These are phyloP conservation scores for Andrena trimmerana DNA, from an alignment of 2,888 invertebrate species.

Conservation along the genomic window DNA sequence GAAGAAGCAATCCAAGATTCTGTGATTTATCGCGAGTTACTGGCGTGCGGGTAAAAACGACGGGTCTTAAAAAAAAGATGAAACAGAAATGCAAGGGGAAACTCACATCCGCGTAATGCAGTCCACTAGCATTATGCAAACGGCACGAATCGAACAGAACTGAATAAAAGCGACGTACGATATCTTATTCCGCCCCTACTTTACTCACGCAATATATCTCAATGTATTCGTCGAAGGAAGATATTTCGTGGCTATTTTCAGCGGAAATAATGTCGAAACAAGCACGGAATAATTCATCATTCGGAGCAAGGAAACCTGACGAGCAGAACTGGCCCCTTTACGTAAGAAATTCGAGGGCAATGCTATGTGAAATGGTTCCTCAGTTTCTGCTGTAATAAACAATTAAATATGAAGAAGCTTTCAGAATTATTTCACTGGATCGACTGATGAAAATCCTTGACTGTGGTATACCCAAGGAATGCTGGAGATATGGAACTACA, in stretches of 20 bases:
- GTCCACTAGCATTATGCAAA: slow-evolving; percentile 64
- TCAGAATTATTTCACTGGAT: background rate
- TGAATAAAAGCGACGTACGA: slow-evolving; percentile 64
- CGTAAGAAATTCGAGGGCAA: background rate
- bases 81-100: background rate
- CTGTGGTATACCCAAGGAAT: background rate
- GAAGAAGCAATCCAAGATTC: background rate
- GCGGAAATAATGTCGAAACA: slow-evolving; percentile 43
- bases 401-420: background rate
- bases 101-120: slow-evolving; percentile 47
- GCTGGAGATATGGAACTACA: background rate
- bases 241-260: slow-evolving; percentile 52
- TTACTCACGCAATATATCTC: slow-evolving; percentile 57
- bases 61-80: background rate
- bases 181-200: slow-evolving; percentile 54
- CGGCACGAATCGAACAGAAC: slow-evolving; percentile 59
- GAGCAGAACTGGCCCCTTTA: background rate
- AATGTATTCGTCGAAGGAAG: slow-evolving; percentile 45
- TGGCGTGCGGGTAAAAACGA: background rate
- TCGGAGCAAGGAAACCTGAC: slow-evolving; percentile 13
- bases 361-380: background rate
- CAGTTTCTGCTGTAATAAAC: background rate
- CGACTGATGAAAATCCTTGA: background rate
- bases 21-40: slow-evolving; percentile 27
- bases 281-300: slow-evolving; percentile 58